These are phyloP conservation scores for Megalops atlanticus DNA, from an alignment of 2,113 vertebrate genomes.

Conservation along the genomic window DNA sequence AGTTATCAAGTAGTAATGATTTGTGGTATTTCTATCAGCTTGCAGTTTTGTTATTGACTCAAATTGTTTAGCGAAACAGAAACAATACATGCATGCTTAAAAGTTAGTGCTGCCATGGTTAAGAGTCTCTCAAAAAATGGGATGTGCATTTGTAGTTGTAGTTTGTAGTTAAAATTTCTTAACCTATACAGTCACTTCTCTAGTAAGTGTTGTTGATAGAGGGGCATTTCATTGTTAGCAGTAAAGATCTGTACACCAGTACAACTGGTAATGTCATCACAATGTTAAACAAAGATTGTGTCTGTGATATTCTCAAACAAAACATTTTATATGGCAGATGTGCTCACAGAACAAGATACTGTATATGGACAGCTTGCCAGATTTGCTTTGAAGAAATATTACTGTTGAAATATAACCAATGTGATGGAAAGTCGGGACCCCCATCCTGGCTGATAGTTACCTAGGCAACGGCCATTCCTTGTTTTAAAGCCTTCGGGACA, in stretches of 20 bases:
- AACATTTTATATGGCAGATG: neutral
- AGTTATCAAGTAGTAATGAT: neutral
- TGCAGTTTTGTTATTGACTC: neutral
- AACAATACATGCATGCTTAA: no score
- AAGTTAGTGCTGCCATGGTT: no score
- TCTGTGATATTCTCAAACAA: neutral
- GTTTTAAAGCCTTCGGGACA: slow-evolving; percentile 87
- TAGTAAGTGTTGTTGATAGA: no score
- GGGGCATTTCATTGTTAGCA: neutral
- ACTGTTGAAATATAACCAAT: neutral
- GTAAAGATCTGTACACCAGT: neutral
- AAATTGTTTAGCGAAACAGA: no score
- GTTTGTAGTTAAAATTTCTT: no score
- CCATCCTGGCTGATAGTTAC: slow-evolving; percentile 81
- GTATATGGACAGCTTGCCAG: neutral
- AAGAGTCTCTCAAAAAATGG: no score
- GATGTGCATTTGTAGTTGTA: no score
- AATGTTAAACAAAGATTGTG: neutral
- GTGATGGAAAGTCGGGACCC: slow-evolving; percentile 34
- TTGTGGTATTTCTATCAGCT: neutral
- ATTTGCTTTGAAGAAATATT: neutral
- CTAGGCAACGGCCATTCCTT: slow-evolving; percentile 80
- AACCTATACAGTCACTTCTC: no score
- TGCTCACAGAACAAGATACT: neutral
- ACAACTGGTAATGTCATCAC: neutral